Conservation (phyloP, 2,888 invertebrate genomes). For the Plebejus melissa region DNA sequence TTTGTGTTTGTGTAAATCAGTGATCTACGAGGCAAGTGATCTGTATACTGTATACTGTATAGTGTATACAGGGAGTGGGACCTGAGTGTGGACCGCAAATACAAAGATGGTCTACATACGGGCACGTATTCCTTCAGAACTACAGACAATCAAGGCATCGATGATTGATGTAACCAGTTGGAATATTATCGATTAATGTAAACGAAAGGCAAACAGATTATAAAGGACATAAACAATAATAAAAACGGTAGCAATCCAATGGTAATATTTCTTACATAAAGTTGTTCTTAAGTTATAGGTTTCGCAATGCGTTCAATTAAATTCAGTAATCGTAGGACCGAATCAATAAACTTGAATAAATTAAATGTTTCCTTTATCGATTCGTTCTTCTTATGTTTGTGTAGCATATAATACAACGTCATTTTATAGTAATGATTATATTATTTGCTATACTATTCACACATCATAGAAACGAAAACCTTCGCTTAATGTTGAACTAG, state of each 20-base stretch:
- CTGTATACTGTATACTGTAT: not conserved
- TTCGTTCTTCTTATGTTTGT: slow-evolving; percentile 10
- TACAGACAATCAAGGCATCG: not conserved
- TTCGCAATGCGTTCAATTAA: slow-evolving; percentile 19
- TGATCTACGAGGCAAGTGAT: not conserved
- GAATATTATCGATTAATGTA: not conserved
- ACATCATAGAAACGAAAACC: slow-evolving; percentile 30
- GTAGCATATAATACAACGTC: not conserved
- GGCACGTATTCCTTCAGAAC: not conserved
- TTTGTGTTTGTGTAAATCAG: slow-evolving; percentile 4
- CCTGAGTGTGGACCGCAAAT: not conserved
- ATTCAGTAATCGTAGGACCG: not conserved
- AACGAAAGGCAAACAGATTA: not conserved
- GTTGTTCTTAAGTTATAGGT: not conserved
- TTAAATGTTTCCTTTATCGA: slow-evolving; percentile 18
- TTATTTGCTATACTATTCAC: slow-evolving; percentile 24
- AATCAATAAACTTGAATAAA: slow-evolving; percentile 16
- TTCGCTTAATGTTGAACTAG: slow-evolving; percentile 34
- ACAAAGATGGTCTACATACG: not conserved
- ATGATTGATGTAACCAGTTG: not conserved
- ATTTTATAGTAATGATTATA: not conserved
- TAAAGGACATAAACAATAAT: not conserved
- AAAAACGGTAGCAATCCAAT: not conserved
- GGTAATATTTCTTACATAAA: slow-evolving; percentile 18
- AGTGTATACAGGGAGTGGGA: not conserved